A percentile compares a stretch with the other conserved stretches of the same genome.
Evolutionary conservation across 1,140 invertebrate genomes (phyloP).

Genomic region (Gryllus bimaculatus): DNA sequence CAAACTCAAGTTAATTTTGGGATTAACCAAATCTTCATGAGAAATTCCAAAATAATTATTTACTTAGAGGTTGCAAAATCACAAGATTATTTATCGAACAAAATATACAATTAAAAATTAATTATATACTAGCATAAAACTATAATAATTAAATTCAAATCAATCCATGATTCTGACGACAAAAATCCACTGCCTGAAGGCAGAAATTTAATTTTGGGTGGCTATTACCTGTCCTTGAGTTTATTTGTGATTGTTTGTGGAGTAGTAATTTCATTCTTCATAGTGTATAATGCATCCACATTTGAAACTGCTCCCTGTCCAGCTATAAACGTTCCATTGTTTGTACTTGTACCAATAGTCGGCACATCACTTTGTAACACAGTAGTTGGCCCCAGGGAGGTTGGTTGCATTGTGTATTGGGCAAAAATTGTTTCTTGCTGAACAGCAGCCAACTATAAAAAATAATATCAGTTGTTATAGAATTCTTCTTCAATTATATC

Average conservation of each 20-base stretch:
- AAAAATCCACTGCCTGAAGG: neutral
- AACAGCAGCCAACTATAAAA: constrained; percentile 36
- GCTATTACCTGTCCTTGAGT: constrained; percentile 43
- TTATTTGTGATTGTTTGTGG: constrained; percentile 49
- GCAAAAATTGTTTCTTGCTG: constrained; percentile 42
- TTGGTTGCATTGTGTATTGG: constrained; percentile 27
- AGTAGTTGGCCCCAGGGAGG: neutral
- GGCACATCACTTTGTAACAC: constrained; percentile 30
- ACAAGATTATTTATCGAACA: too few relatives aligned
- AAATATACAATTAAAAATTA: too few relatives aligned
- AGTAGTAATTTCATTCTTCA: constrained; percentile 39
- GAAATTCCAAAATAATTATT: too few relatives aligned
- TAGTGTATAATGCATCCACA: constrained; percentile 22
- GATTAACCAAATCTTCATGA: too few relatives aligned
- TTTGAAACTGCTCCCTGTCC: neutral
- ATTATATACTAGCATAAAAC: too few relatives aligned
- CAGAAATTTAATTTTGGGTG: neutral
- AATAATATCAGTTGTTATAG: too few relatives aligned
- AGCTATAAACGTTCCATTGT: neutral
- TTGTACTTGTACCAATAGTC: constrained; percentile 10
- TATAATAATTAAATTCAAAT: too few relatives aligned
- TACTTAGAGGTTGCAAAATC: too few relatives aligned
- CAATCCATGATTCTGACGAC: too few relatives aligned
- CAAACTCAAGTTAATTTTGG: too few relatives aligned
- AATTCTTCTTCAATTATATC: too few relatives aligned